Percentiles rank a stretch among this genome's conserved stretches.
phyloP scores from a whole-genome alignment of 1,140 invertebrate species.

The Dreissena polymorpha region DNA sequence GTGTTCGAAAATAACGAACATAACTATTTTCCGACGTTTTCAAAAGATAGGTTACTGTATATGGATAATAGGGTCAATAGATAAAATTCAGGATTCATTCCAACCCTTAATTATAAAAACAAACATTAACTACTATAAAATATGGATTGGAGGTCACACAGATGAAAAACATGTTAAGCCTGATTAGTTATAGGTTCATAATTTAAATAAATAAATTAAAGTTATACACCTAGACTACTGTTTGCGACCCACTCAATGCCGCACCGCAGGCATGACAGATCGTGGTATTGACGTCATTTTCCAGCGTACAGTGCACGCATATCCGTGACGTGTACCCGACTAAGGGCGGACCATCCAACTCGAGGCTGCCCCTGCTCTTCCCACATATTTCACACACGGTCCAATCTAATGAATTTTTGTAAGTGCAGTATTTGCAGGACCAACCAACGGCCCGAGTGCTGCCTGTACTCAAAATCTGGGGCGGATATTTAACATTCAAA shows the following conservation, averaged over 20 bases:
- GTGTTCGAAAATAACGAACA: too few relatives aligned
- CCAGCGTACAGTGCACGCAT: conserved; percentile 47
- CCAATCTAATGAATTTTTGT: background rate
- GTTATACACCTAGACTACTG: background rate
- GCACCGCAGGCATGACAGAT: conserved; percentile 38
- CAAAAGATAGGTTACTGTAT: too few relatives aligned
- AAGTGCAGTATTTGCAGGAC: conserved; percentile 32
- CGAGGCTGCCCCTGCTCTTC: conserved; percentile 24
- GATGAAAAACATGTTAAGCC: too few relatives aligned
- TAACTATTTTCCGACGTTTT: too few relatives aligned
- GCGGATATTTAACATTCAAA: too few relatives aligned
- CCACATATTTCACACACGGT: conserved; percentile 45
- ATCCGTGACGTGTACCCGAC: conserved; percentile 22
- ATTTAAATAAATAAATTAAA: too few relatives aligned
- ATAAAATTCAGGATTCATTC: too few relatives aligned
- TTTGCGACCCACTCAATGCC: conserved; percentile 19
- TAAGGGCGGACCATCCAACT: conserved; percentile 18
- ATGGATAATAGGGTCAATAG: too few relatives aligned
- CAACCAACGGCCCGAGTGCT: background rate
- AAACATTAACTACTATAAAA: too few relatives aligned
- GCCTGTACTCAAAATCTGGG: background rate
- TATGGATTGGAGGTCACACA: too few relatives aligned
- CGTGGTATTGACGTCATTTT: conserved; percentile 20
- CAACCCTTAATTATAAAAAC: too few relatives aligned
- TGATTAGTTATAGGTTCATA: too few relatives aligned